Conservation (phyloP, 2,113 vertebrate genomes). For the Amazona vittata region DNA sequence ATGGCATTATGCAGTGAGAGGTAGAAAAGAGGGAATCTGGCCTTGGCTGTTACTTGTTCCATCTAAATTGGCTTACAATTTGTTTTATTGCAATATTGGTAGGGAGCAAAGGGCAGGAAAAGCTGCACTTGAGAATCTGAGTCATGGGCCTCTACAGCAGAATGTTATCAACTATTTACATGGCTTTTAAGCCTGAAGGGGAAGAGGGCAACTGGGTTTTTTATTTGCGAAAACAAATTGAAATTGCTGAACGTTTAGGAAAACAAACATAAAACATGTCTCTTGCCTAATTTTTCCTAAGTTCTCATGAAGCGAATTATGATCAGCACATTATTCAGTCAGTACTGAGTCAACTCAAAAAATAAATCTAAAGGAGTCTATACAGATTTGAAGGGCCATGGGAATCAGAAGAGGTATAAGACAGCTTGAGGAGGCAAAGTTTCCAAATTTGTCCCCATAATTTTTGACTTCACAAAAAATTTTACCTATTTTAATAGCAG, state of each 20-base stretch:
- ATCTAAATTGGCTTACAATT: background rate
- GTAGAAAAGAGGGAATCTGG: conserved; percentile 5
- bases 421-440: background rate
- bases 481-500: background rate
- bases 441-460: background rate
- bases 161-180: background rate
- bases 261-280: background rate
- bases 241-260: background rate
- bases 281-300: background rate
- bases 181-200: background rate
- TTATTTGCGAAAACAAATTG: background rate
- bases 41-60: conserved; percentile 12
- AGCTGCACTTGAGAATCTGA: conserved; percentile 27
- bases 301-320: background rate
- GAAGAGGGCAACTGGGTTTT: background rate
- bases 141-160: background rate
- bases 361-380: background rate
- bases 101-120: background rate
- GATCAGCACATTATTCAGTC: background rate
- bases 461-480: background rate
- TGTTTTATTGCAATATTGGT: background rate
- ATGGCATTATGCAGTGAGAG: background rate
- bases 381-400: background rate
- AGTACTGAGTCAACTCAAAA: background rate
- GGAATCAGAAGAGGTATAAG: background rate